Evolutionary conservation across 2,888 invertebrate species (phyloP).

Genomic region (Piscicola geometra): DNA sequence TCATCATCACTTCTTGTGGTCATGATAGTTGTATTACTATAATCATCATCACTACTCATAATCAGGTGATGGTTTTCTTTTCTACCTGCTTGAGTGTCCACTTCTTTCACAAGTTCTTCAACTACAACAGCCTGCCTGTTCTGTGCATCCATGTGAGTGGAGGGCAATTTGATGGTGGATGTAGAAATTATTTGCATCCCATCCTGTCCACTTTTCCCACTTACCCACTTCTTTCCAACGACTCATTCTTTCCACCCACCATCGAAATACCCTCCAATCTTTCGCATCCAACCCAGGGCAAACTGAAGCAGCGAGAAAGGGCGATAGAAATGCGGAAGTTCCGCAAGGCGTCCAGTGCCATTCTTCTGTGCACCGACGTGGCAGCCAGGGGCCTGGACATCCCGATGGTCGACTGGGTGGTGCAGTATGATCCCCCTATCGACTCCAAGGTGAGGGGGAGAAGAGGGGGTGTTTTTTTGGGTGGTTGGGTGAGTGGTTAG

Average conservation of each 20-base stretch:
- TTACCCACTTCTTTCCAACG: not conserved
- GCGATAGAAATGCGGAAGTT: slow-evolving; percentile 93
- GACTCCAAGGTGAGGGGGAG: slow-evolving; percentile 81
- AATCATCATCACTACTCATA: no score
- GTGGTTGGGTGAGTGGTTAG: no score
- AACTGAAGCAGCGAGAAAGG: slow-evolving; percentile 60
- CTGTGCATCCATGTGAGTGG: slow-evolving; percentile 84
- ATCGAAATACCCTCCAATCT: no score
- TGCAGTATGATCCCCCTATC: slow-evolving; percentile 98
- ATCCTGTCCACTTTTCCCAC: no score
- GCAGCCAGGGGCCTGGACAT: slow-evolving; percentile 83
- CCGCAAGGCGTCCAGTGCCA: slow-evolving; percentile 87
- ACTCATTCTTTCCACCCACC: no score
- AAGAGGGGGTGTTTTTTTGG: no score
- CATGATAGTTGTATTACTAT: no score
- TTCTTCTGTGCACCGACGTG: slow-evolving; percentile 92
- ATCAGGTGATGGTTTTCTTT: slow-evolving; percentile 92
- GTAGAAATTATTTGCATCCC: not conserved
- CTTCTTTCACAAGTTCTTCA: slow-evolving; percentile 87
- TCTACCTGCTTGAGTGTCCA: slow-evolving; percentile 96
- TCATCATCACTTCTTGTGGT: no score
- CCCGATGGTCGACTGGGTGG: slow-evolving; percentile 97
- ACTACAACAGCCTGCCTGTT: slow-evolving; percentile 92
- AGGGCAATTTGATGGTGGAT: not conserved
- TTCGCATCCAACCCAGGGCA: slow-evolving; percentile 11